Evolutionary conservation across 2,888 invertebrate genomes (phyloP).

Genomic region (Euzophera pinguis): DNA sequence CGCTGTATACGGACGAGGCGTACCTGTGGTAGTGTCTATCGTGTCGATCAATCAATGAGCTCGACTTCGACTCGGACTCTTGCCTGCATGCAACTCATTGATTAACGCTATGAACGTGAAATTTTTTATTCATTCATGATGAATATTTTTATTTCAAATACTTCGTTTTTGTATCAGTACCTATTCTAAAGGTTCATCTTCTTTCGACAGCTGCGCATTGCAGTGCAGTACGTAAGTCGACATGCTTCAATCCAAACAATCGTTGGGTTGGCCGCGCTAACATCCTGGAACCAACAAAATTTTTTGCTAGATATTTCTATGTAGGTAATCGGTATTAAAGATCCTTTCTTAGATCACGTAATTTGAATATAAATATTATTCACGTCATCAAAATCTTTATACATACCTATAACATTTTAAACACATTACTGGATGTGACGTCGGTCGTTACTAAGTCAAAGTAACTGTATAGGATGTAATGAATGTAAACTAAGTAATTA

Average conservation of each 20-base stretch:
- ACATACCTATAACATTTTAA: no score
- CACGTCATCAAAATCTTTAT: no score
- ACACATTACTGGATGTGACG: no score
- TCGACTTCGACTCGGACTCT: slow-evolving; percentile 68
- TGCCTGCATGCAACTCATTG: slow-evolving; percentile 79
- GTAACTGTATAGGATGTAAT: no score
- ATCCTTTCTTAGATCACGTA: no score
- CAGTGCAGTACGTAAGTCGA: slow-evolving; percentile 9
- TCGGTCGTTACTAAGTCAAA: no score
- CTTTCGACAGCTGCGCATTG: slow-evolving; percentile 26
- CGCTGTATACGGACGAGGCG: slow-evolving; percentile 39
- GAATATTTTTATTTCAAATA: slow-evolving; percentile 69
- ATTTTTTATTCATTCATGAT: slow-evolving; percentile 79
- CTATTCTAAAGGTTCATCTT: slow-evolving; percentile 33
- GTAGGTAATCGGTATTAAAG: no score
- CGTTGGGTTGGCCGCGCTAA: neutral
- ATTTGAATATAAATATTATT: no score
- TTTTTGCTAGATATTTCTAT: no score
- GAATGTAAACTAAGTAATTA: no score
- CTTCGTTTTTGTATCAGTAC: slow-evolving; percentile 47
- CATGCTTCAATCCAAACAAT: neutral
- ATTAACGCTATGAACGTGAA: slow-evolving; percentile 78
- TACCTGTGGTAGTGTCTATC: slow-evolving; percentile 58
- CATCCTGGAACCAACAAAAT: no score
- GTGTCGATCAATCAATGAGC: slow-evolving; percentile 79